Evolutionary conservation across 2,888 invertebrate genomes (phyloP).

Genomic region (Eubasilissa splendida): DNA sequence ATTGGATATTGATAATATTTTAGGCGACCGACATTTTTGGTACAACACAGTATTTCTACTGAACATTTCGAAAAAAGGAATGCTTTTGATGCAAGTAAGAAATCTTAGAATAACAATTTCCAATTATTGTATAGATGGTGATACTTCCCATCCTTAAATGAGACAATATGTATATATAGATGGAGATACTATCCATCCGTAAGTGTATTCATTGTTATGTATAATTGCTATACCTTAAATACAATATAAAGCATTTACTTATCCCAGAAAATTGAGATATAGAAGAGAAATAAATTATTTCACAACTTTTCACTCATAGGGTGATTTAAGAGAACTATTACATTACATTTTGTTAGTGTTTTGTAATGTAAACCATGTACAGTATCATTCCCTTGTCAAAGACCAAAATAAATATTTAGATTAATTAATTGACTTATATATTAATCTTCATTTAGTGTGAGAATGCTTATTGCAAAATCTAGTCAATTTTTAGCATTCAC

Average conservation of each 20-base stretch:
- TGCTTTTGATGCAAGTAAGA: no score
- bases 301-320: slow-evolving; percentile 23
- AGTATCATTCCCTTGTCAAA: slow-evolving; percentile 15
- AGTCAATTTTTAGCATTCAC: slow-evolving; percentile 17
- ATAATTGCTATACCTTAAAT: no score
- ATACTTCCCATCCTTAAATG: no score
- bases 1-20: no score
- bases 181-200: no score
- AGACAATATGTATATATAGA: no score
- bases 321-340: not conserved
- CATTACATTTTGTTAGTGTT: not conserved
- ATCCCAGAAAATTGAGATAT: slow-evolving; percentile 9
- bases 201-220: no score
- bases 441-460: slow-evolving; percentile 12
- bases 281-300: not conserved
- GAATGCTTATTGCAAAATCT: slow-evolving; percentile 6
- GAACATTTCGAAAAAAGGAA: no score
- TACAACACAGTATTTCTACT: no score
- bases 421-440: slow-evolving; percentile 38
- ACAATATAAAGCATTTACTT: not conserved
- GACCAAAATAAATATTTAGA: slow-evolving; percentile 30
- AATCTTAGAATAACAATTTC: no score
- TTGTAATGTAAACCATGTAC: not conserved
- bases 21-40: no score
- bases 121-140: no score